Evolutionary conservation across 2,888 invertebrate genomes (phyloP), one percentile per base, ranked within the genome.

Genomic region (Ctena decussata): DNA sequence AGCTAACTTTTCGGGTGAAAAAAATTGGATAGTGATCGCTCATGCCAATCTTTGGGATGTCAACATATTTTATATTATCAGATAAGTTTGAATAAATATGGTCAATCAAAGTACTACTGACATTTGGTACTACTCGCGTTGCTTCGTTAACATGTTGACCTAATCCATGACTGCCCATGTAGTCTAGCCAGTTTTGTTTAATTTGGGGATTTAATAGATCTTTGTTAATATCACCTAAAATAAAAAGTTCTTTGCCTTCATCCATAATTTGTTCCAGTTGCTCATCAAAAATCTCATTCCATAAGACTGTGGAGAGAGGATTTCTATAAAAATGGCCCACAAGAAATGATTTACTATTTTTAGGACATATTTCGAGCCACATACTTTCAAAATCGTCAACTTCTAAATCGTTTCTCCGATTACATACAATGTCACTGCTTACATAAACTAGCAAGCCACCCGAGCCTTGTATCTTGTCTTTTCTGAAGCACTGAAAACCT

Each of bases 81-180:
- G 69, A 69, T 12, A 37, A 69, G 32, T 69, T 35, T 8, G 37
- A 69, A 35, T 69, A 69, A 69, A 69, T 69, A 69, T 69, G 69
- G 69, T 69, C 69, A 69, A 37, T 69, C 11, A 69, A 37, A n/a
- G 37, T 69, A 30, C 12, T 3, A 69, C 35, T 69, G 18, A 35
- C 37, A 21, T 37, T 18, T n/a, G 69, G 12, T 11, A 69, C 32
- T 30, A 69, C 69, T 5, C 37, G 24, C 11, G 69, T 69, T 21
- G 69, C 35, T 35, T 69, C 69, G 18, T 21, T 69, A 18, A 69
- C 69, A 69, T 69, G 69, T 11, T 69, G 32, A n/a, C 18, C 11
- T 30, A 30, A 21, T 21, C 69, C 69, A 69, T 21, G 32, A 21
- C 32, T 30, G 69, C 18, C 12, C n/a, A 69, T 69, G n/a, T 69